Evolutionary conservation across 2,797 vertebrate genomes (phyloP).

Genomic region (Rhinophrynus dorsalis): DNA sequence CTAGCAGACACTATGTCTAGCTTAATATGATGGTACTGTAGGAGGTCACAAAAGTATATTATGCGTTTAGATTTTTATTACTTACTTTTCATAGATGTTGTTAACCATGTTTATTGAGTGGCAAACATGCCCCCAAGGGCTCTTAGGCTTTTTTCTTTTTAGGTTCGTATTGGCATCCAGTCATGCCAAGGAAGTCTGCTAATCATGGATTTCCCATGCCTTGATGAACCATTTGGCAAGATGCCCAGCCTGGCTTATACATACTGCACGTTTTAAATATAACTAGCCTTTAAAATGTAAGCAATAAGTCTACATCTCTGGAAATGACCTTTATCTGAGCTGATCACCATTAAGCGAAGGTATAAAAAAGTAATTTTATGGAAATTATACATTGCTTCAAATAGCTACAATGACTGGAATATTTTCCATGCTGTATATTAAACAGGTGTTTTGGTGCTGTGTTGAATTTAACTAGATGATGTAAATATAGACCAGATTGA

Average conservation of each 20-base stretch:
- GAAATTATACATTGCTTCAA: neutral
- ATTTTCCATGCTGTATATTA: neutral
- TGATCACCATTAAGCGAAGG: neutral
- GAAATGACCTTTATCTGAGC: neutral
- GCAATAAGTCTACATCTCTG: constrained; percentile 5
- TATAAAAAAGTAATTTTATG: constrained; percentile 3
- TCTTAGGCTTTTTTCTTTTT: constrained; percentile 33
- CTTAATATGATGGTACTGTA: neutral
- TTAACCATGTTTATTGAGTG: constrained; percentile 45
- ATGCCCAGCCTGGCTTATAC: constrained; percentile 27
- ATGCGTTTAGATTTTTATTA: constrained; percentile 37
- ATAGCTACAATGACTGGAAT: neutral
- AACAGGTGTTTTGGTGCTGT: no score
- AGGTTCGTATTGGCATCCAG: constrained; percentile 28
- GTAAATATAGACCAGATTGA: no score
- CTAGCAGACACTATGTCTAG: constrained; percentile 12
- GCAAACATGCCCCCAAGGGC: constrained; percentile 39
- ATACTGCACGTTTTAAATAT: constrained; percentile 20
- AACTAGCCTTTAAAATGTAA: constrained; percentile 6
- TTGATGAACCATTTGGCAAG: constrained; percentile 39
- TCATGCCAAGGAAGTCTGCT: constrained; percentile 46
- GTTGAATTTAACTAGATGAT: no score
- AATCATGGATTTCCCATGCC: constrained; percentile 44
- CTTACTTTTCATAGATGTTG: constrained; percentile 38
- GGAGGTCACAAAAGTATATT: constrained; percentile 2